These are phyloP conservation scores for Chaetura pelagica DNA, from an alignment of 2,113 vertebrate genomes.

Conservation along the genomic window DNA sequence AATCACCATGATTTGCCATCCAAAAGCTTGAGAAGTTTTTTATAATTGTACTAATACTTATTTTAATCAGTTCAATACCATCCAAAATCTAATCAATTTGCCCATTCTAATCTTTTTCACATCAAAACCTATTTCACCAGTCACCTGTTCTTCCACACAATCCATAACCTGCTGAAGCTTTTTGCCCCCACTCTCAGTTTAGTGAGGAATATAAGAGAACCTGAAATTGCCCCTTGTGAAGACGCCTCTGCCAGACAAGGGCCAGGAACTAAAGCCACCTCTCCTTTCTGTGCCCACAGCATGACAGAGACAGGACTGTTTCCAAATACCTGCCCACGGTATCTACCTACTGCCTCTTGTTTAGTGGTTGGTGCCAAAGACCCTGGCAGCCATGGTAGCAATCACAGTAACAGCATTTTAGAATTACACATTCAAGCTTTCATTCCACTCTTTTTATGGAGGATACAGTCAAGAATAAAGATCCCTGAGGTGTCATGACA, in stretches of 20 bases:
- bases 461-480: background rate
- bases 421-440: background rate
- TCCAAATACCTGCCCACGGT: background rate
- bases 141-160: background rate
- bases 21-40: background rate
- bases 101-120: background rate
- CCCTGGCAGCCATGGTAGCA: background rate
- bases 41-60: background rate
- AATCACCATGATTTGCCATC: background rate
- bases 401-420: background rate
- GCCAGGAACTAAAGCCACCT: background rate
- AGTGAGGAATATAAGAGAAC: background rate
- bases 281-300: background rate
- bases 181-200: background rate
- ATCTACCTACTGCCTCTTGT: background rate
- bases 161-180: fast-evolving
- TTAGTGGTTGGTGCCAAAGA: background rate
- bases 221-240: background rate
- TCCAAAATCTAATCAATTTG: background rate
- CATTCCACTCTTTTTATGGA: background rate
- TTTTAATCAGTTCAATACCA: background rate
- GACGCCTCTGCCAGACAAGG: background rate
- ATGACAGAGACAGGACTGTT: background rate
- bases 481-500: fast-evolving
- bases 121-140: background rate